Base-by-base conservation (phyloP, 2,797 vertebrate genomes). In the Centropyge bicolor region DNA sequence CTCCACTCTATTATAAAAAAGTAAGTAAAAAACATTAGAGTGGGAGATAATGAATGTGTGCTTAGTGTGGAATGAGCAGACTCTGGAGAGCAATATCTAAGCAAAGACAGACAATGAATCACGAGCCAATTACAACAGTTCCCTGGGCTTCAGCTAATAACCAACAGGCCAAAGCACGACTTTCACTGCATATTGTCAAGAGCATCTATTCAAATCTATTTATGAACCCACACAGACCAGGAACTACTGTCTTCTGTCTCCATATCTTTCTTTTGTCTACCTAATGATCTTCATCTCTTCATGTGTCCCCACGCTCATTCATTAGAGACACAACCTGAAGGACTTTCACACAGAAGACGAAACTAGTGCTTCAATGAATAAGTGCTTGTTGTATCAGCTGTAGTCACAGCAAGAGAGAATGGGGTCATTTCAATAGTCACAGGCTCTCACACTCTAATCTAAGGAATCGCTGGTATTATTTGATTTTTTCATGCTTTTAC, bases 71-170 rank as follows among this genome's bases (percentile, higher is more conserved):
- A 74, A 71, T 4, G 19, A 80, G 51, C 59, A 81, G 38, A 68
- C 70, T 73, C 77, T 24, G 56, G 81, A 52, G 62, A 77, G 63
- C 62, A 74, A 73, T 85, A 67, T 65, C 76, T 63, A 62, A 24
- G 56, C 48, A 84, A 68, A 88, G 76, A 81, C 48, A 80, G 49
- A 60, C 70, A 72, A 86, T 92, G 83, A 75, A 75, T 90, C 70
- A 88, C 70, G 57, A 80, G 80, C 41, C 57, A 87, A 82, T 87
- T 84, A 81, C 65, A 65, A 43, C 14, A 48, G 59, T 63, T 74
- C 70, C 64, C 64, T 38, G 64, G 67, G 79, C 49, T 62, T 65
- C 19, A 63, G 67, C 57, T 69, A 80, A 84, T 68, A 72, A 76
- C 31, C 5, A 76, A 63, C 24, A 70, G 45, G 55, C 2, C 0